Conservation (phyloP, 2,888 invertebrate species). For the Pristionchus entomophagus region DNA sequence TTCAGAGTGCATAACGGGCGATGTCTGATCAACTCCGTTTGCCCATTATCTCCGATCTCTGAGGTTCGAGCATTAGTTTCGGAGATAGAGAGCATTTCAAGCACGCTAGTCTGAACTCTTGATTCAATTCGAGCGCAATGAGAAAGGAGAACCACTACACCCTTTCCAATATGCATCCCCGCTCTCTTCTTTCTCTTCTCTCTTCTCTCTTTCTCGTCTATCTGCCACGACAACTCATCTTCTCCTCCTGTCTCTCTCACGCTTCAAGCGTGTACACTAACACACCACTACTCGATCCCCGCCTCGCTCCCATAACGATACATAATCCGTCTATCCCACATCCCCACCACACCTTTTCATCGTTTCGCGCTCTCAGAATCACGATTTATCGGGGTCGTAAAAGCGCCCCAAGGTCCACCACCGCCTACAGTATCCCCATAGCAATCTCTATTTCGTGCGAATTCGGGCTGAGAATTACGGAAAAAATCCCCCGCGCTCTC, state of each 20-base stretch:
- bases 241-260: slow-evolving; percentile 23
- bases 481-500: too few species aligned
- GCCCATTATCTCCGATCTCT: too few species aligned
- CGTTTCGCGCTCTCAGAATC: neutral
- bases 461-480: too few species aligned
- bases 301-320: neutral
- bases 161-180: neutral
- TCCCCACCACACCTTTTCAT: too few species aligned
- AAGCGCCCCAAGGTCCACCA: too few species aligned
- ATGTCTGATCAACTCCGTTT: too few species aligned
- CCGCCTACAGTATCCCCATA: too few species aligned
- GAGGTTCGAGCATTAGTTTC: too few species aligned
- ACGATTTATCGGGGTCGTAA: slow-evolving; percentile 1
- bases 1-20: too few species aligned
- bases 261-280: slow-evolving; percentile 5
- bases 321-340: slow-evolving; percentile 6
- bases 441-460: too few species aligned
- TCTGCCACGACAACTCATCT: neutral
- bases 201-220: neutral
- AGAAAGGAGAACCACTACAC: neutral
- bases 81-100: too few species aligned
- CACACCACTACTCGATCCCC: neutral
- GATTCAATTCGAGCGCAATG: neutral
- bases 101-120: too few species aligned
- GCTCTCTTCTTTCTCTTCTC: neutral